These are phyloP conservation scores for Nemotelus nigrinus DNA, from an alignment of 2,888 invertebrate genomes.

Conservation along the genomic window DNA sequence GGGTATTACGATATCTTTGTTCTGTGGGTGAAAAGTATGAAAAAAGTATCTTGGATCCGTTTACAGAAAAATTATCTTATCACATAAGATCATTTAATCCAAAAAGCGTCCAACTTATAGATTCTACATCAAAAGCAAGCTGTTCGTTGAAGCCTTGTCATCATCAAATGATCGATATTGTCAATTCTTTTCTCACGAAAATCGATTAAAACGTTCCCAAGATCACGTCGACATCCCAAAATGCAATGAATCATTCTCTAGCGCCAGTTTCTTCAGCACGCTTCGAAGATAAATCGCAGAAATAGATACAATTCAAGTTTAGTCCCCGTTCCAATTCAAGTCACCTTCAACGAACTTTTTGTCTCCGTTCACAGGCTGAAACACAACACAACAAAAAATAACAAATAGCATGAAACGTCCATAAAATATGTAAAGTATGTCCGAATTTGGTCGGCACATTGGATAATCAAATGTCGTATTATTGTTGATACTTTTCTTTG, in stretches of 20 bases:
- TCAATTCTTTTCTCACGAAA: too few species aligned
- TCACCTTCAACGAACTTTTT: background rate
- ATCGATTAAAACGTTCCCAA: too few species aligned
- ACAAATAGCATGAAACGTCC: slow-evolving; percentile 16
- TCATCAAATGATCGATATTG: too few species aligned
- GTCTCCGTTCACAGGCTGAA: background rate
- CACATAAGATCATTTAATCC: too few species aligned
- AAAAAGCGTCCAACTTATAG: too few species aligned
- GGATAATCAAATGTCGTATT: slow-evolving; percentile 20
- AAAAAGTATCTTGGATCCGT: too few species aligned
- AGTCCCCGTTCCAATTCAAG: background rate
- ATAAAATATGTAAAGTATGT: slow-evolving; percentile 36
- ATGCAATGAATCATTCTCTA: background rate
- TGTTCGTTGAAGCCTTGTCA: too few species aligned
- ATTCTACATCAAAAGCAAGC: too few species aligned
- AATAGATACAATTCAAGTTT: background rate
- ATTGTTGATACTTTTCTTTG: slow-evolving; percentile 14
- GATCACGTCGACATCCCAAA: too few species aligned
- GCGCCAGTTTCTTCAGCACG: slow-evolving; percentile 21
- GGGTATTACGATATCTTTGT: too few species aligned
- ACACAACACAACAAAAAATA: slow-evolving; percentile 6
- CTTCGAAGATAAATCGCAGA: background rate
- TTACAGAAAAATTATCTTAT: too few species aligned
- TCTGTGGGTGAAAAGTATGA: too few species aligned
- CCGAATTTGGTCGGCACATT: slow-evolving; percentile 35